phyloP scores from a whole-genome alignment of 2,797 vertebrate genomes.

The Valencia hispanica region DNA sequence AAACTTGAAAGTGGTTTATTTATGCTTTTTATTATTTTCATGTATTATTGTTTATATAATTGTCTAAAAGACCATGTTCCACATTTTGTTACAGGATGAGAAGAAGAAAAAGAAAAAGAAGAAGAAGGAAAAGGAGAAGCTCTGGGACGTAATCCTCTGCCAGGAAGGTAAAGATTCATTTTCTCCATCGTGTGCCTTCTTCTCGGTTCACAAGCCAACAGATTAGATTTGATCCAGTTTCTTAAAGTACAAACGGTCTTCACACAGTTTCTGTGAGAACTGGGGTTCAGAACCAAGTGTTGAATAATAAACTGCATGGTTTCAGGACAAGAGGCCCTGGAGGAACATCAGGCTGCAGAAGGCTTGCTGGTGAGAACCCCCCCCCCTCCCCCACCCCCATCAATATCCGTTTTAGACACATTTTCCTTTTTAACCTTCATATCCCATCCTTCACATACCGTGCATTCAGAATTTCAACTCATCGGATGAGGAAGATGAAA shows the following conservation, averaged over 20 bases:
- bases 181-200: background rate
- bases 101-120: slow-evolving; percentile 69
- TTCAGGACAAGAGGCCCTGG: slow-evolving; percentile 26
- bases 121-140: slow-evolving; percentile 34
- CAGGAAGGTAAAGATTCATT: slow-evolving; percentile 36
- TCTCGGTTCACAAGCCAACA: background rate
- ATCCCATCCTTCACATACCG: background rate
- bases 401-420: rapidly evolving
- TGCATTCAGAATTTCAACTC: slow-evolving; percentile 34
- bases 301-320: background rate
- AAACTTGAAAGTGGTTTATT: background rate
- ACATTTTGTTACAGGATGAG: slow-evolving; percentile 56
- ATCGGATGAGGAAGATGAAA: slow-evolving; percentile 32
- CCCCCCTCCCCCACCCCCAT: no score
- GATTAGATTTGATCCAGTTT: background rate
- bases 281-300: background rate
- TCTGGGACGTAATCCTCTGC: slow-evolving; percentile 36
- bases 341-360: background rate
- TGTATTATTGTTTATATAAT: background rate
- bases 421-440: background rate
- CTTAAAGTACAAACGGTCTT: background rate
- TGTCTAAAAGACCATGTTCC: background rate
- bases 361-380: slow-evolving; percentile 7
- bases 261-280: background rate
- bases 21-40: background rate